A percentile compares a stretch with the other conserved stretches of the same genome.
phyloP scores from a whole-genome alignment of 2,797 vertebrate species.

The Urocyon cinereoargenteus region DNA sequence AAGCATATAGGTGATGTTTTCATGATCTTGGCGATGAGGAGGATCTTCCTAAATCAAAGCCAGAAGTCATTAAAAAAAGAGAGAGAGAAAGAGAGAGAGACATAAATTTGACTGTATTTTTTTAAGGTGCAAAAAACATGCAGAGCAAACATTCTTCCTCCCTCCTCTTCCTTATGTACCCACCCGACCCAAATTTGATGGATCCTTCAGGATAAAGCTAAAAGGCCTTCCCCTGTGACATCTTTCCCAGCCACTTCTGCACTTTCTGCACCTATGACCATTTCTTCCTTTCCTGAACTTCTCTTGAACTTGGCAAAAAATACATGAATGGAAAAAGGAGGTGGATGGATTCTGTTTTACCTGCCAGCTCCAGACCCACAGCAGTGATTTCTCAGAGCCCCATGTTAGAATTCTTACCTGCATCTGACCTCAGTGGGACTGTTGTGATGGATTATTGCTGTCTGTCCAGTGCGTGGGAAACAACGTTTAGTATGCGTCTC shows the following conservation, averaged over 20 bases:
- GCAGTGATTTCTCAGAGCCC: not conserved
- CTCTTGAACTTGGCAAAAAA: slow-evolving; percentile 33
- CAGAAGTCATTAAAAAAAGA: not conserved
- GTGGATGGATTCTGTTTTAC: not conserved
- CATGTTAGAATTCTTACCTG: not conserved
- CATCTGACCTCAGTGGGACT: not conserved
- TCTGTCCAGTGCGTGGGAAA: not conserved
- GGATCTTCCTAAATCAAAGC: not conserved
- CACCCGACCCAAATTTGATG: not conserved
- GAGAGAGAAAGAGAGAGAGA: not conserved
- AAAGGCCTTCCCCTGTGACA: not conserved
- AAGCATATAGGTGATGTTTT: not conserved
- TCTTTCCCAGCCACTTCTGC: not conserved
- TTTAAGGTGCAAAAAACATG: not conserved
- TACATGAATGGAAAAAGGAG: not conserved
- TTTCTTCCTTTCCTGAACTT: slow-evolving; percentile 11
- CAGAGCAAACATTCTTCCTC: not conserved
- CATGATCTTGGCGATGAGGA: not conserved
- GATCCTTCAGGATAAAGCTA: not conserved
- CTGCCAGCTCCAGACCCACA: not conserved
- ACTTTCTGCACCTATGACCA: not conserved
- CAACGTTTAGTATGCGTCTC: not conserved
- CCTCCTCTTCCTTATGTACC: not conserved
- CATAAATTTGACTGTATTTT: not conserved
- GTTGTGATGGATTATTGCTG: not conserved